phyloP scores from a whole-genome alignment of 2,113 vertebrate genomes.

The Tupaia tana region DNA sequence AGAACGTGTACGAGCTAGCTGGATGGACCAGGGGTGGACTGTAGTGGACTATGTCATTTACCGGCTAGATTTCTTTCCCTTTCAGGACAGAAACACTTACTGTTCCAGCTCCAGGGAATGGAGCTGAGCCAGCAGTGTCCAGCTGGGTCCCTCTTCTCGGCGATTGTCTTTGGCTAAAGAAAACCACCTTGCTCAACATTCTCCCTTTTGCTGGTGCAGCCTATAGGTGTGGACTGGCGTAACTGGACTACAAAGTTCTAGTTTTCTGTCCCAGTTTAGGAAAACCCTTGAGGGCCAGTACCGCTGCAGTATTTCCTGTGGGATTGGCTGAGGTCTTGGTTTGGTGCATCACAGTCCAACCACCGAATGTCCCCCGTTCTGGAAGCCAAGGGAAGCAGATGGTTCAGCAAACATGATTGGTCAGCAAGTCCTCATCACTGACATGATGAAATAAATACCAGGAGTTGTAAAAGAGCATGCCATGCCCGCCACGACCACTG shows the following conservation, averaged over 20 bases:
- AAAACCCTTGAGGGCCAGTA: not conserved
- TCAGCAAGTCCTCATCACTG: not conserved
- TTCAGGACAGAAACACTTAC: not conserved
- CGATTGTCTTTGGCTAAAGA: not conserved
- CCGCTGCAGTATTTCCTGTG: not conserved
- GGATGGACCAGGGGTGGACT: not conserved
- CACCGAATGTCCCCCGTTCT: not conserved
- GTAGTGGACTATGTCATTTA: not conserved
- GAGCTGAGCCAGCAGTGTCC: not conserved
- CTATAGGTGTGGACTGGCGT: not conserved
- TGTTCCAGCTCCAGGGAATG: not conserved
- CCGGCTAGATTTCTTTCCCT: not conserved
- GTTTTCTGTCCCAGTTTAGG: not conserved
- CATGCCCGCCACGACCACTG: not conserved
- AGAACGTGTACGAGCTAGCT: not conserved
- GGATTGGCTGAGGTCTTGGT: not conserved
- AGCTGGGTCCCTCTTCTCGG: not conserved
- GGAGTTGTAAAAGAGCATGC: not conserved
- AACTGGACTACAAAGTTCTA: not conserved
- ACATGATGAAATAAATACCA: not conserved
- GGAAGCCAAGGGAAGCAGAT: not conserved
- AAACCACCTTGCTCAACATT: not conserved
- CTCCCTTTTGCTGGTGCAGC: not conserved
- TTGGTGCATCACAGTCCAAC: not conserved
- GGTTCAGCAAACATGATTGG: not conserved